Percentiles rank a stretch among this genome's conserved stretches.
These are phyloP conservation scores for Dicerorhinus sumatrensis DNA, from an alignment of 2,113 vertebrate species.

Conservation along the genomic window DNA sequence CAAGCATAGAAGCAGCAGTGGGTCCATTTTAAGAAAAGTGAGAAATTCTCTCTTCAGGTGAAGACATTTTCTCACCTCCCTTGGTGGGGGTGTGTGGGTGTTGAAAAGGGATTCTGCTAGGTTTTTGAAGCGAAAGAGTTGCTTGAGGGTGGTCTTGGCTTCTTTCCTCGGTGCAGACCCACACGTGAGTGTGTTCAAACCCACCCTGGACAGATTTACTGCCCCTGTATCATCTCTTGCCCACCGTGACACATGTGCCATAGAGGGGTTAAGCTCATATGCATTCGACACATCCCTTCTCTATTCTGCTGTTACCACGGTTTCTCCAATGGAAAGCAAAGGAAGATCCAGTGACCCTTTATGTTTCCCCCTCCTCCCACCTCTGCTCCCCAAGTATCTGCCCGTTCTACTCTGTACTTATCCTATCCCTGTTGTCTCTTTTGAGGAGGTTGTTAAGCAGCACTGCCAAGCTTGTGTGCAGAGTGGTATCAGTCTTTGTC, in stretches of 20 bases:
- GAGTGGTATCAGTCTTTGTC: no score
- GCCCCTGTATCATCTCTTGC: background rate
- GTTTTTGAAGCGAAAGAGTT: background rate
- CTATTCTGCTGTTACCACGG: background rate
- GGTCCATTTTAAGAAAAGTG: background rate
- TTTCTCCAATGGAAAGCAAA: background rate
- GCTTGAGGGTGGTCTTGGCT: background rate
- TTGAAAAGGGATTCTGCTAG: background rate
- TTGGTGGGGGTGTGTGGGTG: background rate
- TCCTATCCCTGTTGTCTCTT: background rate
- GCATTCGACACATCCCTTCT: background rate
- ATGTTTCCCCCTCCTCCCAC: background rate
- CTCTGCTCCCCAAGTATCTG: background rate
- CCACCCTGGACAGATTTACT: background rate
- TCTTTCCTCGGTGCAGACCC: background rate
- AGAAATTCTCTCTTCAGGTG: background rate
- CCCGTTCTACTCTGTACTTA: background rate
- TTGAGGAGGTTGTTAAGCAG: background rate
- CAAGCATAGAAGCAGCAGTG: background rate
- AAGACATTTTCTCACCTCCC: background rate
- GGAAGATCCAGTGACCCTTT: background rate
- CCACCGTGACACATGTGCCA: background rate
- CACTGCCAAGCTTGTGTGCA: background rate
- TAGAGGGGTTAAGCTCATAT: background rate
- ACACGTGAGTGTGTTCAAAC: background rate